Evolutionary conservation across 2,888 invertebrate genomes (phyloP).

Genomic region (Eupithecia exiguata): DNA sequence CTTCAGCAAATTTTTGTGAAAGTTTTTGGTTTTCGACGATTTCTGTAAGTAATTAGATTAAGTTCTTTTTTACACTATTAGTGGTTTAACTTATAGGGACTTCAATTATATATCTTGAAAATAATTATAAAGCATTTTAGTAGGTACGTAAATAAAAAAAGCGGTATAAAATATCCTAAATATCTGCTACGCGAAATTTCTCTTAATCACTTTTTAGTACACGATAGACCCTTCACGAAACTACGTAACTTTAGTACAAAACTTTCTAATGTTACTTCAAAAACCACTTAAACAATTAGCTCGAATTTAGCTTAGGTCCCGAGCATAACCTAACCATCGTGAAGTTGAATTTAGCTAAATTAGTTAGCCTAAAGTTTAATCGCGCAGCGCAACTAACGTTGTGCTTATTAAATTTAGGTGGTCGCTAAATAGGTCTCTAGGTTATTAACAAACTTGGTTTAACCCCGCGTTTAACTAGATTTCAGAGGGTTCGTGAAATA

Average conservation of each 20-base stretch:
- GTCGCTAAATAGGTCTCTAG: background rate
- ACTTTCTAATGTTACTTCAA: conserved; percentile 8
- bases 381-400: background rate
- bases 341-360: conserved; percentile 29
- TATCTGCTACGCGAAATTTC: background rate
- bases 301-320: background rate
- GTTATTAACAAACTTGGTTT: background rate
- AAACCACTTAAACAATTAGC: conserved; percentile 23
- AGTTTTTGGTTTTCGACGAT: too few species aligned
- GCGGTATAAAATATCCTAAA: background rate
- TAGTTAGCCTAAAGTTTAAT: conserved; percentile 27
- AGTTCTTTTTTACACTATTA: too few species aligned
- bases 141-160: too few species aligned
- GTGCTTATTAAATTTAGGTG: background rate
- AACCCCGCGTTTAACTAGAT: background rate
- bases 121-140: too few species aligned
- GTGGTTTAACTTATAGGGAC: too few species aligned
- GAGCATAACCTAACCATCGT: conserved; percentile 20
- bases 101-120: too few species aligned
- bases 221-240: background rate
- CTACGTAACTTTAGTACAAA: conserved; percentile 1
- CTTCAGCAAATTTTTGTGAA: too few species aligned
- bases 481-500: background rate
- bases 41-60: too few species aligned
- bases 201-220: background rate